These are phyloP conservation scores for Netelia inedita DNA, from an alignment of 2,888 invertebrate genomes.

Conservation along the genomic window DNA sequence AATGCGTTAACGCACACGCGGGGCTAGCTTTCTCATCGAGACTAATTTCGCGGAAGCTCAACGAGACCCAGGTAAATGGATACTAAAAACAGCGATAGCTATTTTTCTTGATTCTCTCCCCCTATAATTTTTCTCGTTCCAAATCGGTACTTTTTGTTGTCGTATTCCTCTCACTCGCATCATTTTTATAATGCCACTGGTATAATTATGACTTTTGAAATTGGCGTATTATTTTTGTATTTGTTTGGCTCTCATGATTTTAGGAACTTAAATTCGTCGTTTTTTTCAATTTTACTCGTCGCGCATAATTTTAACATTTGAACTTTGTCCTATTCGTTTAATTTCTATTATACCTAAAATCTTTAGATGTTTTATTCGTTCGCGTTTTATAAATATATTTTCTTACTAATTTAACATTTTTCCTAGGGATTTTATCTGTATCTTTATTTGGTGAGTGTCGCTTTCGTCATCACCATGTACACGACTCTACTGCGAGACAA, in stretches of 20 bases:
- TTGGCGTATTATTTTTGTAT: too few relatives aligned
- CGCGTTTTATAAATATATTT: too few relatives aligned
- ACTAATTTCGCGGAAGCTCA: constrained; percentile 30
- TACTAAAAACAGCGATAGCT: not conserved
- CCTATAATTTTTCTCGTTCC: constrained; percentile 9
- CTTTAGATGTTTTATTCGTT: too few relatives aligned
- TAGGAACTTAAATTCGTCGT: too few relatives aligned
- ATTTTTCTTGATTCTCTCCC: not conserved
- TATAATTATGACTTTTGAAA: too few relatives aligned
- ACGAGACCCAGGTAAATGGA: not conserved
- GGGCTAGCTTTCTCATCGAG: constrained; percentile 43
- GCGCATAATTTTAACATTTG: too few relatives aligned
- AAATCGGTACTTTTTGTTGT: not conserved
- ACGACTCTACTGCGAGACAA: constrained; percentile 89
- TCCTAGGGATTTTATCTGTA: constrained; percentile 94
- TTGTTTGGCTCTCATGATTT: too few relatives aligned
- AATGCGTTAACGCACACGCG: constrained; percentile 52
- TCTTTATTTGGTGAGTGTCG: constrained; percentile 91
- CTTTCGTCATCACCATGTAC: constrained; percentile 92
- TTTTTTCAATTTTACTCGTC: too few relatives aligned
- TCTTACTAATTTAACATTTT: not conserved
- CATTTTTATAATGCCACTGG: not conserved
- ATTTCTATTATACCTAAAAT: too few relatives aligned
- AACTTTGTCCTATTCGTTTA: too few relatives aligned
- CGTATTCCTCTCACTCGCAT: not conserved